These are phyloP conservation scores for Zaprionus vittiger DNA, from an alignment of 1,140 invertebrate genomes.

Conservation along the genomic window DNA sequence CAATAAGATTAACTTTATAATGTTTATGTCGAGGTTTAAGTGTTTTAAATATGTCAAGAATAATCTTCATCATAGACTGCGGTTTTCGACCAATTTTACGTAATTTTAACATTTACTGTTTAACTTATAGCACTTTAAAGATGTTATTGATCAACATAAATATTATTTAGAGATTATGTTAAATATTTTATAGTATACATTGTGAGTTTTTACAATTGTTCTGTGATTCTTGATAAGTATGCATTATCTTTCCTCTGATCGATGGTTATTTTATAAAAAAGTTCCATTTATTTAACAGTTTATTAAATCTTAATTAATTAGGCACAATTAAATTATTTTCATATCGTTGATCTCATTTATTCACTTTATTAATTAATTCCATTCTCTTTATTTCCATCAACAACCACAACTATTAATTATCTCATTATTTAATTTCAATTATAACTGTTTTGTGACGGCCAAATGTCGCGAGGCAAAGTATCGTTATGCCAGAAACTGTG, in stretches of 20 bases:
- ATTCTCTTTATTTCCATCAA: neutral
- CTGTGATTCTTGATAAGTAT: neutral
- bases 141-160: no score
- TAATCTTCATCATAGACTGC: no score
- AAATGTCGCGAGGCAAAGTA: neutral
- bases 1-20: no score
- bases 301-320: neutral
- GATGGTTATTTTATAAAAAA: no score
- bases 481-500: constrained; percentile 56
- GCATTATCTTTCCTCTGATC: neutral
- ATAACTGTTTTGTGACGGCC: neutral
- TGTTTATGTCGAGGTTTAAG: no score
- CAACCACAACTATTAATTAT: constrained; percentile 8
- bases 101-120: no score
- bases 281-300: neutral
- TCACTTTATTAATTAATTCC: neutral
- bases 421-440: neutral
- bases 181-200: no score
- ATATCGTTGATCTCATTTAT: neutral
- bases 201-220: no score
- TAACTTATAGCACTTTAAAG: no score
- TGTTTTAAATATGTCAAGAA: no score
- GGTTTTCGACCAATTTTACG: no score
- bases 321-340: neutral
- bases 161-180: no score